Conservation (phyloP, 2,113 vertebrate species). For the human (Homo sapiens) region DNA sequence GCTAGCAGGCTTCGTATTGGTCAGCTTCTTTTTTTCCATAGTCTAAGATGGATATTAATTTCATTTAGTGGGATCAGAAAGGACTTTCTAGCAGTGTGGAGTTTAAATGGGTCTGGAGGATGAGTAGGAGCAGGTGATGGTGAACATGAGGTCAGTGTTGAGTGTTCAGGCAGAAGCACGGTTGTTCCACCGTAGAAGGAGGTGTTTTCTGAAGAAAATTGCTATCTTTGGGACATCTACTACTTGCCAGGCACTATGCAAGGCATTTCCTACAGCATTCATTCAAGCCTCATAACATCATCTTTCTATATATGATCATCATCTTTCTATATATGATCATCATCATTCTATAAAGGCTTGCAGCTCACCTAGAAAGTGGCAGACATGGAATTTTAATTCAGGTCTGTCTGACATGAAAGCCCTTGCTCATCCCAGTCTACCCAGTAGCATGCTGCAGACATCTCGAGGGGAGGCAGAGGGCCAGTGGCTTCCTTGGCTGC, state of each 20-base stretch:
- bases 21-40: neutral
- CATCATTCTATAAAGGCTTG: neutral
- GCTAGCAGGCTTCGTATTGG: accelerated
- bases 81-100: neutral
- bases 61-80: neutral
- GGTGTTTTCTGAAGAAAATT: neutral
- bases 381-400: neutral
- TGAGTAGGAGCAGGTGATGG: no score
- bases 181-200: no score
- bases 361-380: no score
- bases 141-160: accelerated
- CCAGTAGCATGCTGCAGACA: neutral
- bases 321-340: neutral
- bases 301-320: neutral
- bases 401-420: neutral
- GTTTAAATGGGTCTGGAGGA: neutral
- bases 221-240: neutral
- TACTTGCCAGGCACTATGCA: neutral
- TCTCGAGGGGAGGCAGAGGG: accelerated
- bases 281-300: no score
- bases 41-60: neutral
- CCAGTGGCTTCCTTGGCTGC: neutral
- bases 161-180: neutral
- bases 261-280: neutral
- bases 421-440: neutral